Conservation (phyloP, 2,888 invertebrate species). For the Acanthosepion lycidas region DNA sequence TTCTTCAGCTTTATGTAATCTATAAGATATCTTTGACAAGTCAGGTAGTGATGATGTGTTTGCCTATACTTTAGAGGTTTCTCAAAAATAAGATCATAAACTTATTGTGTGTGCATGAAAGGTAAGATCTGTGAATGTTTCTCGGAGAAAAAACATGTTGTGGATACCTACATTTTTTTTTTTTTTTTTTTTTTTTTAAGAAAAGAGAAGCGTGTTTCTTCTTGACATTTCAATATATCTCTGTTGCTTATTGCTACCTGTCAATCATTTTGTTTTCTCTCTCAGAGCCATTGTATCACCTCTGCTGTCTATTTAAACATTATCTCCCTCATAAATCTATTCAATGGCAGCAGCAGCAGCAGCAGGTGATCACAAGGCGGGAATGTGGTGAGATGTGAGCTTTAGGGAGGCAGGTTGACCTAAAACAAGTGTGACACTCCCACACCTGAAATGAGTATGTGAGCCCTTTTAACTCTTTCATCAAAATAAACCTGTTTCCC, state of each 20-base stretch:
- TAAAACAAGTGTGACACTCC: not conserved
- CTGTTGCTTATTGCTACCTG: not conserved
- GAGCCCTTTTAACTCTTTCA: not conserved
- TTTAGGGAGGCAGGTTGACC: not conserved
- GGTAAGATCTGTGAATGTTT: not conserved
- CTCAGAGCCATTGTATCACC: not conserved
- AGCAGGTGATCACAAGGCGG: conserved; percentile 33
- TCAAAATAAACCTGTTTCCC: not conserved
- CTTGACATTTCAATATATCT: not conserved
- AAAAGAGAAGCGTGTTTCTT: not conserved
- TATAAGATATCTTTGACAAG: no score
- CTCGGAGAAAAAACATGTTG: not conserved
- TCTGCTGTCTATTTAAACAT: not conserved
- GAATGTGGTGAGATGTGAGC: not conserved
- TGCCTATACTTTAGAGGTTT: no score
- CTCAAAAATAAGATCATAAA: no score
- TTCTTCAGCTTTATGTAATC: not conserved
- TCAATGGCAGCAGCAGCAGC: conserved; percentile 2
- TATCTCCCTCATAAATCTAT: not conserved
- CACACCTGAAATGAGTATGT: not conserved
- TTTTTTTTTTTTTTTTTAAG: not conserved
- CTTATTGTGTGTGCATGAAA: not conserved
- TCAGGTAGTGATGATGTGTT: no score
- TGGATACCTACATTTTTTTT: not conserved
- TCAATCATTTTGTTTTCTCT: conserved; percentile 11